Evolutionary conservation across 2,113 vertebrate species (phyloP), one percentile per base, ranked within the genome.

Genomic region (Spermophilus dauricus): DNA sequence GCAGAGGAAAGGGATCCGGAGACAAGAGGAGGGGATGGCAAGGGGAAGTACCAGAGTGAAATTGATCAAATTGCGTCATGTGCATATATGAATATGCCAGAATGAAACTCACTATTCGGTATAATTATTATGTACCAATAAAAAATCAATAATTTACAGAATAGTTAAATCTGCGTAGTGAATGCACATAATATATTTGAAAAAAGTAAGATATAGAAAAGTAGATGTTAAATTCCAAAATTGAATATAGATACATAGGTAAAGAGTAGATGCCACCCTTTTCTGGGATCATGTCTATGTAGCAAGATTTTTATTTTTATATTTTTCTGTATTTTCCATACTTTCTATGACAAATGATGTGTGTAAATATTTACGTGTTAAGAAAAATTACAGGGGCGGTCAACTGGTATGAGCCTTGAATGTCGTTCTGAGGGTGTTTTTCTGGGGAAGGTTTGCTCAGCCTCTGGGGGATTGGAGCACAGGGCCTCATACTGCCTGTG

Each of bases 301-400:
- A 14, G 1, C 8, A 12, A 18, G 34, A 39, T 45, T 86, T 63
- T 86, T 56, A 12, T 67, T 63, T 63, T 37, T 39, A 32, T 77
- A 76, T 85, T 53, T 94, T 87, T 8, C 26, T 63, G 14, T 32
- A 51, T 87, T 82, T 65, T 89, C 18, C 34, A 26, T 83, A 26
- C 26, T 88, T 70, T 72, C 18, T 42, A 65, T 10, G 45, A 72
- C 30, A 32, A 61, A 61, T 80, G 48, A 77, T 76, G n/a, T 75
- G 84, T 85, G 42, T 11, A 48, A 53, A 48, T 91, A 76, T 81
- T 88, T 81, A 80, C 78, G 28, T 80, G n/a, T 75, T 70, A 95
- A 92, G 78, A 77, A 67, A 81, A 56, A 56, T 42, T 17, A 18
- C 26, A 2, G 24, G n/a, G 4, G 30, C 6, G 0, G 2, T 32